Conservation (phyloP, 2,888 invertebrate species). For the Phortica magna region DNA sequence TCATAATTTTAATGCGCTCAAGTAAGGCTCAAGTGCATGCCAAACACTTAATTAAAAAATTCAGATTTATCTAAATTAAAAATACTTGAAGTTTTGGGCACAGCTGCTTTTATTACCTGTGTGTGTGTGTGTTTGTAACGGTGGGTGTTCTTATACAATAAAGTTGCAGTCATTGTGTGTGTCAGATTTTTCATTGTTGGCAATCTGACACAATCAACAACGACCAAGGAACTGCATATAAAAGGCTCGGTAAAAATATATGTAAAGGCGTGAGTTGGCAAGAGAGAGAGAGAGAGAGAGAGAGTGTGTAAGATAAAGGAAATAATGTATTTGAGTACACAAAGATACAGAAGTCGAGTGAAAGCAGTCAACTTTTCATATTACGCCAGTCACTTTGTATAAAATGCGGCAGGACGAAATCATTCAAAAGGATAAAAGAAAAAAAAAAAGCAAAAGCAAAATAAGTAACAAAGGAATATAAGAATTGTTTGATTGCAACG, state of each 20-base stretch:
- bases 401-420: background rate
- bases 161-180: no score
- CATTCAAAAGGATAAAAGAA: background rate
- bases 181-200: background rate
- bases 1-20: slow-evolving; percentile 56
- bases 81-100: slow-evolving; percentile 54
- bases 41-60: slow-evolving; percentile 76
- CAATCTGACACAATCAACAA: slow-evolving; percentile 29
- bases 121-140: no score
- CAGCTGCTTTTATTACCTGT: slow-evolving; percentile 33
- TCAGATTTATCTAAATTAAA: slow-evolving; percentile 72
- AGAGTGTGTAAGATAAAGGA: background rate
- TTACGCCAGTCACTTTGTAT: background rate
- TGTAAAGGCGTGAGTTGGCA: background rate
- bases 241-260: no score
- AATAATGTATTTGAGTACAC: background rate
- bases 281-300: background rate
- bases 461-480: background rate
- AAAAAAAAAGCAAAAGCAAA: slow-evolving; percentile 2
- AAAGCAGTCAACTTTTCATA: slow-evolving; percentile 9
- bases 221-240: background rate
- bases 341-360: background rate
- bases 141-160: no score
- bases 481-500: background rate
- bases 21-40: slow-evolving; percentile 65